Percentiles rank a stretch among this genome's conserved stretches.
phyloP scores from a whole-genome alignment of 2,888 invertebrate species.

The Drosophila seclusa region DNA sequence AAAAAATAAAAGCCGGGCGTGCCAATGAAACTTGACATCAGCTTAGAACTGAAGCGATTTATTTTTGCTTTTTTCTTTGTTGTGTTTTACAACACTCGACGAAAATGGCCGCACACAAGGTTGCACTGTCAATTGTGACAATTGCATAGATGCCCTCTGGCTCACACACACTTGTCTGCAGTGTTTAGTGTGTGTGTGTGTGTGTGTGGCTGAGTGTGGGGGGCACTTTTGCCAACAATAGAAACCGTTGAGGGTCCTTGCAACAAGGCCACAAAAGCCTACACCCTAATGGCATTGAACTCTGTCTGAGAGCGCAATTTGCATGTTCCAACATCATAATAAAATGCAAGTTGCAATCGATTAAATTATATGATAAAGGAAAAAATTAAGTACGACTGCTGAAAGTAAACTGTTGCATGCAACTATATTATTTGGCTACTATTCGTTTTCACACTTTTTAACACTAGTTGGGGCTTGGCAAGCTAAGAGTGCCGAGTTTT shows the following conservation, averaged over 20 bases:
- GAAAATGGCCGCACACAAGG: conserved; percentile 67
- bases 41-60: conserved; percentile 8
- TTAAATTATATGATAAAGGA: neutral
- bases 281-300: conserved; percentile 65
- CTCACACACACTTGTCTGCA: neutral
- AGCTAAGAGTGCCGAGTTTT: neutral
- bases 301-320: conserved; percentile 15
- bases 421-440: neutral
- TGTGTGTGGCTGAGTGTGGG: neutral
- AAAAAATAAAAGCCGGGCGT: conserved; percentile 17
- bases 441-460: neutral
- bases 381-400: neutral
- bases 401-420: neutral
- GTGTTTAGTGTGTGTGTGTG: neutral
- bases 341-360: neutral
- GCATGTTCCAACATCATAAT: neutral
- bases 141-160: conserved; percentile 17
- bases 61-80: neutral
- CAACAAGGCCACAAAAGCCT: conserved; percentile 16
- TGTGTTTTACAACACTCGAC: conserved; percentile 52
- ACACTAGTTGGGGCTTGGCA: neutral
- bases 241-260: conserved; percentile 39
- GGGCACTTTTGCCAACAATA: conserved; percentile 40
- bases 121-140: conserved; percentile 42
- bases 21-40: conserved; percentile 51